phyloP scores from a whole-genome alignment of 1,140 invertebrate species.

The Papilio xuthus region DNA sequence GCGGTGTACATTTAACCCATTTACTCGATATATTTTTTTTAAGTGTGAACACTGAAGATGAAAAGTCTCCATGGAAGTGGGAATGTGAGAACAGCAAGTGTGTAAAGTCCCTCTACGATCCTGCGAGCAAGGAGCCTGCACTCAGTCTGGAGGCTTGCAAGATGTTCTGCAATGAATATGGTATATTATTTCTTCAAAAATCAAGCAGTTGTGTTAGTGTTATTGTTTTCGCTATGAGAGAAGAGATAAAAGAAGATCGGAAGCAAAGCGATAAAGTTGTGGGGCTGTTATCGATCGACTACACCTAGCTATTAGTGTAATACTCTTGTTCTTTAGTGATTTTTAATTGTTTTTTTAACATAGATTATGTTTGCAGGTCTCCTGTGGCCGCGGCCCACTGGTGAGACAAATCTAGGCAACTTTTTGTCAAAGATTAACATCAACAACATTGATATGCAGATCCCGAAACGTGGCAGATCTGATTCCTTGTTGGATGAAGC shows the following conservation, averaged over 20 bases:
- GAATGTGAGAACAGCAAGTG: conserved; percentile 81
- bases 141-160: conserved; percentile 84
- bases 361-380: conserved; percentile 71
- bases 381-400: conserved; percentile 89
- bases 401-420: conserved; percentile 82
- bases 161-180: conserved; percentile 83
- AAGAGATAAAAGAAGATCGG: no score
- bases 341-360: background rate
- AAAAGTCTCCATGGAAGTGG: conserved; percentile 79
- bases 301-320: no score
- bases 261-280: no score
- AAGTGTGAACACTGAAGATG: conserved; percentile 57
- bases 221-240: no score
- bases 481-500: conserved; percentile 76
- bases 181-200: conserved; percentile 47
- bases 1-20: background rate
- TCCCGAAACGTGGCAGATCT: conserved; percentile 65
- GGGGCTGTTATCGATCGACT: no score
- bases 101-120: conserved; percentile 79
- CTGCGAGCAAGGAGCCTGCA: conserved; percentile 75
- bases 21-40: conserved; percentile 3
- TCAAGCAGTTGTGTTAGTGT: background rate
- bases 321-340: no score
- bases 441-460: conserved; percentile 80
- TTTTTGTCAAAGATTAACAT: conserved; percentile 84